These are phyloP conservation scores for Coelopa frigida DNA, from an alignment of 1,140 invertebrate genomes.

Conservation along the genomic window DNA sequence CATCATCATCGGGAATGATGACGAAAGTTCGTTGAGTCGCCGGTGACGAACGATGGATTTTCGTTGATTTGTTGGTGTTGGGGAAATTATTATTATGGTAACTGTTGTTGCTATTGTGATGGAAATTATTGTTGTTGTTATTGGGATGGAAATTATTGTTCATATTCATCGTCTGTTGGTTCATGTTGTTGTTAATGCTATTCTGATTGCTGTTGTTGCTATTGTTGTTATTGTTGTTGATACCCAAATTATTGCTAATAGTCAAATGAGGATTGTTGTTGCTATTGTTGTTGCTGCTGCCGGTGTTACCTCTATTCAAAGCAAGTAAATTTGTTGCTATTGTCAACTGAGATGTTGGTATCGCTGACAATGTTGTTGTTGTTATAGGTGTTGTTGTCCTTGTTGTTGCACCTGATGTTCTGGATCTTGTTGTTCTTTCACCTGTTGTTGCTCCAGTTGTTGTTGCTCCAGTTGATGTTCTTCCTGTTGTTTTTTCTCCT, in stretches of 20 bases:
- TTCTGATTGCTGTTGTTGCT: too few species aligned
- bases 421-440: neutral
- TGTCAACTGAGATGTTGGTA: neutral
- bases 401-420: neutral
- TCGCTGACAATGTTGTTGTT: neutral
- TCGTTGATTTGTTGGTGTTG: neutral
- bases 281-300: neutral
- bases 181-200: too few species aligned
- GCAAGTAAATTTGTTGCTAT: neutral
- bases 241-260: too few species aligned
- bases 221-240: too few species aligned
- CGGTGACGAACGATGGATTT: too few species aligned
- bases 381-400: neutral
- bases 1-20: too few species aligned
- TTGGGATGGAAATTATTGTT: too few species aligned
- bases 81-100: neutral
- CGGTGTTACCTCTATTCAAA: too few species aligned
- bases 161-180: too few species aligned
- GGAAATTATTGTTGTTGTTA: neutral
- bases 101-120: neutral
- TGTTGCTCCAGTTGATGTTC: neutral
- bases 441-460: neutral
- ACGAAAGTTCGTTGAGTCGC: slow-evolving; percentile 1
- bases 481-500: too few species aligned
- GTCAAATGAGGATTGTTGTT: too few species aligned